Evolutionary conservation across 2,888 invertebrate genomes (phyloP).

Genomic region (Drosophila algonquin): DNA sequence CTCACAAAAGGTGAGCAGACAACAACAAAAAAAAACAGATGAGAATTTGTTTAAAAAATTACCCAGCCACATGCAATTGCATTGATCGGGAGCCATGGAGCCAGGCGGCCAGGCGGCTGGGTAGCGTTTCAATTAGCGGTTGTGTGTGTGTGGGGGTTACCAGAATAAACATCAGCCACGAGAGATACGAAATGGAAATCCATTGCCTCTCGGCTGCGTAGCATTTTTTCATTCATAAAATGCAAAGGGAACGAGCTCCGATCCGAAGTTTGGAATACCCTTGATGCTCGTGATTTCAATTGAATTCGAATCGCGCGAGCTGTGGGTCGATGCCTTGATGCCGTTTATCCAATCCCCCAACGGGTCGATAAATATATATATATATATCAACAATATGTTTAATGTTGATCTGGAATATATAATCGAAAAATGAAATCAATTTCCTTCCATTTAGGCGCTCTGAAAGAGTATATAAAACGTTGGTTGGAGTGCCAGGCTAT

Average conservation of each 20-base stretch:
- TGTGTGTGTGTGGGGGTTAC: slow-evolving; percentile 19
- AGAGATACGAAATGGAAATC: slow-evolving; percentile 7
- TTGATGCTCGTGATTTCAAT: neutral
- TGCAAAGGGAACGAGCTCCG: neutral
- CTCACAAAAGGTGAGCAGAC: slow-evolving; percentile 17
- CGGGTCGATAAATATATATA: too few species aligned
- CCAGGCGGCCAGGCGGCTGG: slow-evolving; percentile 24
- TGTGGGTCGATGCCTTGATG: too few species aligned
- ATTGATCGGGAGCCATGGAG: slow-evolving; percentile 47
- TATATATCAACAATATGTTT: too few species aligned
- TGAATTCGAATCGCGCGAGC: neutral
- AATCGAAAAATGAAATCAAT: too few species aligned
- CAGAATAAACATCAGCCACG: neutral
- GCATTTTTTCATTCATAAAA: slow-evolving; percentile 32
- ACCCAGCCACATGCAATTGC: slow-evolving; percentile 57
- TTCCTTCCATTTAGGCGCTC: neutral
- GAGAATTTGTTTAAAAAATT: slow-evolving; percentile 26
- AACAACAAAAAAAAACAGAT: neutral
- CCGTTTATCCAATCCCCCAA: too few species aligned
- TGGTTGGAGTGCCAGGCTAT: too few species aligned
- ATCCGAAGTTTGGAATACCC: neutral
- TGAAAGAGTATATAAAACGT: neutral
- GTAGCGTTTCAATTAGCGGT: slow-evolving; percentile 50
- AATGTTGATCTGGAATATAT: too few species aligned
- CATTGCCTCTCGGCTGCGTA: neutral